Percentiles rank a stretch among this genome's conserved stretches.
Conservation (phyloP, 2,888 invertebrate genomes). For the Tridacna gigas region DNA sequence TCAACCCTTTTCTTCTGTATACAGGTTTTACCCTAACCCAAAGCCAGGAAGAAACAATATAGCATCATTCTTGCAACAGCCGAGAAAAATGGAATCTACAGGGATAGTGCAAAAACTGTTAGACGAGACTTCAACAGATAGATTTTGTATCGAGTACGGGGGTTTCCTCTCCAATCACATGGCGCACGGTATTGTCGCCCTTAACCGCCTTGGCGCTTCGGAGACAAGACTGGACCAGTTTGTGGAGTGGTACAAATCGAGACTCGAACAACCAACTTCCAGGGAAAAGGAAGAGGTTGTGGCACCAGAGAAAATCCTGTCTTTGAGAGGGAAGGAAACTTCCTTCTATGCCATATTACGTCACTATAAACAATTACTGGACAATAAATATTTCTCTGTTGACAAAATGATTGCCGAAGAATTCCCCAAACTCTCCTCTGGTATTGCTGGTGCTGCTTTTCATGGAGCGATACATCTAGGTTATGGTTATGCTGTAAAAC, state of each 20-base stretch:
- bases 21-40: background rate
- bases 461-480: constrained; percentile 64
- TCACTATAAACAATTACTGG: constrained; percentile 37
- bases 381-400: constrained; percentile 22
- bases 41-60: background rate
- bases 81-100: background rate
- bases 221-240: constrained; percentile 41
- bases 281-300: constrained; percentile 26
- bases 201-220: constrained; percentile 53
- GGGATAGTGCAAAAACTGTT: constrained; percentile 14
- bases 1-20: background rate
- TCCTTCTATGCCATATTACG: constrained; percentile 49
- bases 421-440: constrained; percentile 53
- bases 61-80: background rate
- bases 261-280: constrained; percentile 36
- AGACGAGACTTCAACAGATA: constrained; percentile 40
- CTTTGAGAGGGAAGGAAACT: constrained; percentile 49
- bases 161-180: constrained; percentile 56
- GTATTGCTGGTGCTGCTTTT: constrained; percentile 55
- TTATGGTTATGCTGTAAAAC: constrained; percentile 51
- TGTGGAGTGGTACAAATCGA: constrained; percentile 43
- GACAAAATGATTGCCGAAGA: constrained; percentile 53
- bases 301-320: constrained; percentile 23
- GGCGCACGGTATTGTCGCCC: constrained; percentile 58
- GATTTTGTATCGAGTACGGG: constrained; percentile 55